Base-by-base conservation (phyloP, 2,888 invertebrate species). In the Torymus tubicola region DNA sequence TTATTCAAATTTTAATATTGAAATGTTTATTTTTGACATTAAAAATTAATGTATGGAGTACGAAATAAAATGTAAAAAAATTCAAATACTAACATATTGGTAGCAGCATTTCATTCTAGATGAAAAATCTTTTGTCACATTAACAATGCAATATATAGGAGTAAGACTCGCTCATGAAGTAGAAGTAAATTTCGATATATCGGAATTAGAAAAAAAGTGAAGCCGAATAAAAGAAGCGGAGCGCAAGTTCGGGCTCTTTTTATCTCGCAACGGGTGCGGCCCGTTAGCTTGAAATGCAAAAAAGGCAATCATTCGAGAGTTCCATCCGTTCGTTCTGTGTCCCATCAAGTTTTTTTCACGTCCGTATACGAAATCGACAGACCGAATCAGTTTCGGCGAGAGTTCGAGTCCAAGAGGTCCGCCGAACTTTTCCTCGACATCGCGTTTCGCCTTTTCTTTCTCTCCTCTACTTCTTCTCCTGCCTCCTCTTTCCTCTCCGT, bases 241-340 rank as follows among this genome's bases (percentile, higher is more conserved):
- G 12, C 2, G 61, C 31, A 60, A 67, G 52, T n/a, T 65, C 21
- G 42, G 16, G 3, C 31, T 31, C 55, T 67, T 53, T 68, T 68
- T 69, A 76, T 69, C 55, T 55, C 2, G 31, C 42, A 31, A 3
- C 31, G 31, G 31, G 31, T 13, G 13, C n/a, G 55, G 31, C 52
- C 31, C 42, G 52, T 60, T 67, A 52, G 31, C 71, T 81, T 71
- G 63, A 63, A 74, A 80, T 78, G 77, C 75, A 82, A 82, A 82
- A 80, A 82, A 82, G 73, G 80, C 78, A 82, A 81, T 82, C 81
- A 78, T 81, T 76, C 61, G 64, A 75, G 77, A 82, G 65, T 78
- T 73, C 67, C 52, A 65, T 77, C 60, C 81, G 57, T 75, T 80
- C 65, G 70, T 42, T 72, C 64, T 57, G 69, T 73, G 73, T 81